A percentile compares a stretch with the other conserved stretches of the same genome.
These are phyloP conservation scores for Nothocercus nigrocapillus DNA, from an alignment of 2,113 vertebrate genomes.

Conservation along the genomic window DNA sequence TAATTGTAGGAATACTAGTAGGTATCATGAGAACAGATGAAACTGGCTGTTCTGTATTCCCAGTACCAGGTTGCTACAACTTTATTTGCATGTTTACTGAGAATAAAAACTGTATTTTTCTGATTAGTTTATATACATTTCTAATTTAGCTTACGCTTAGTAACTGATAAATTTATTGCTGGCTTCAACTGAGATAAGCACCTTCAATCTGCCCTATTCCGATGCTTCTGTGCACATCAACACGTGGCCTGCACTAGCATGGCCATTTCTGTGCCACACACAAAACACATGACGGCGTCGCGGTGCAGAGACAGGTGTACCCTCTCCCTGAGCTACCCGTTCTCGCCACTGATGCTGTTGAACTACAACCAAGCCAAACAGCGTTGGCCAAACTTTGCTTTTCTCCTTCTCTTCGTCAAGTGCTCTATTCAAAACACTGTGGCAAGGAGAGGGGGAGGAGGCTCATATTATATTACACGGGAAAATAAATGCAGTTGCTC, in stretches of 20 bases:
- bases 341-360: not conserved
- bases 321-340: not conserved
- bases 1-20: not conserved
- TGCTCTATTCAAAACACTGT: not conserved
- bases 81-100: not conserved
- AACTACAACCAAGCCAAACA: constrained; percentile 42
- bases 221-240: not conserved
- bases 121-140: not conserved
- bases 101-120: not conserved
- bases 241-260: too few relatives aligned
- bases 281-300: not conserved
- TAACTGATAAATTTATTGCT: not conserved
- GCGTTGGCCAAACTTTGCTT: constrained; percentile 25
- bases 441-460: not conserved
- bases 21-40: not conserved
- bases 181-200: not conserved
- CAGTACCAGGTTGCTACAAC: not conserved
- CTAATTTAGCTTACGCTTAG: not conserved
- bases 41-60: not conserved
- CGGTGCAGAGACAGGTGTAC: rapidly evolving
- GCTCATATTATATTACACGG: constrained; percentile 39
- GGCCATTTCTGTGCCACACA: not conserved
- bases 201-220: not conserved
- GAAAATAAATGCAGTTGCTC: constrained; percentile 49
- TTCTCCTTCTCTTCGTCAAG: constrained; percentile 5